Conservation (phyloP, 2,888 invertebrate genomes). For the Xestoiulus laeticollis region DNA sequence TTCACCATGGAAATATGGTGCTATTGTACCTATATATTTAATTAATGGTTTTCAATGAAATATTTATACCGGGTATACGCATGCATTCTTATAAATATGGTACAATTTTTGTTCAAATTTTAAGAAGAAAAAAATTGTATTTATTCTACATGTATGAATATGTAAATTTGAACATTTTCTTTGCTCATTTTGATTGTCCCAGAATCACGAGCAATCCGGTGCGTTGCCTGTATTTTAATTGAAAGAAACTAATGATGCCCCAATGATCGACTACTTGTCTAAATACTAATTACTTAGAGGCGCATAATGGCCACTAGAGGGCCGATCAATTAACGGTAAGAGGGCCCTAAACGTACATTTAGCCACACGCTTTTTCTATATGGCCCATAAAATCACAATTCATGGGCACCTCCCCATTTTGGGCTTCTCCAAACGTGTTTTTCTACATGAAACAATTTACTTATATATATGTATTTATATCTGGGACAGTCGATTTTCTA, state of each 20-base stretch:
- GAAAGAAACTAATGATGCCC: neutral
- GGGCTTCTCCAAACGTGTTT: neutral
- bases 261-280: slow-evolving; percentile 38
- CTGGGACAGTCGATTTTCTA: no score
- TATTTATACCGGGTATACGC: neutral
- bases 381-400: neutral
- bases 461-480: no score
- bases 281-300: slow-evolving; percentile 44
- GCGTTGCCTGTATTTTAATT: neutral
- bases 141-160: neutral
- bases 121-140: no score
- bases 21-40: no score
- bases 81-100: no score
- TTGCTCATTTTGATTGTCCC: no score
- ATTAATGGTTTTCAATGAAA: neutral
- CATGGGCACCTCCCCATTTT: neutral
- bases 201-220: no score
- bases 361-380: neutral
- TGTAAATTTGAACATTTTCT: neutral
- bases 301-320: slow-evolving; percentile 44
- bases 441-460: no score
- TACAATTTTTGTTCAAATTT: no score
- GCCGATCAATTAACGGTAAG: slow-evolving; percentile 45
- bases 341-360: slow-evolving; percentile 38
- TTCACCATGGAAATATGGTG: neutral